These are phyloP conservation scores for Solenopsis fugax DNA, from an alignment of 1,140 invertebrate genomes.

Conservation along the genomic window DNA sequence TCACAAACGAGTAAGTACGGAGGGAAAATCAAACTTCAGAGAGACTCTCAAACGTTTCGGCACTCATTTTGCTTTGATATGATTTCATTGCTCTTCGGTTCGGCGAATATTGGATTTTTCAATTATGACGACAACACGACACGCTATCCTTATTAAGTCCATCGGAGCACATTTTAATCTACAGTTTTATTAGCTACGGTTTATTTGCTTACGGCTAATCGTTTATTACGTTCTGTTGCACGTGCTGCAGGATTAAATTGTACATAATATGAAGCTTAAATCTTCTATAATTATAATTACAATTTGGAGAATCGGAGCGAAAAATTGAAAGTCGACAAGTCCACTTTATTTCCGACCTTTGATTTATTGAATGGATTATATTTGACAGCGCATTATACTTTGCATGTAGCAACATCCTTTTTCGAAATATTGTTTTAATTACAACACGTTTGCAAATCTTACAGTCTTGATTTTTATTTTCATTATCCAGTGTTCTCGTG, in stretches of 20 bases:
- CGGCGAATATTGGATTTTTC: conserved; percentile 8
- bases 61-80: not conserved
- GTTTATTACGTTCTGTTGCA: conserved; percentile 23
- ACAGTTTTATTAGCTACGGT: conserved; percentile 12
- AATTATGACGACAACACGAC: not conserved
- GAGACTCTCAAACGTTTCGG: not conserved
- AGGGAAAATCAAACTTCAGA: not conserved
- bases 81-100: not conserved
- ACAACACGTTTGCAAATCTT: not conserved
- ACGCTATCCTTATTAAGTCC: conserved; percentile 15
- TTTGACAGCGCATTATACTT: not conserved
- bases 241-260: conserved; percentile 30
- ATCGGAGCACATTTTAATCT: conserved; percentile 26
- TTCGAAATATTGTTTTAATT: conserved; percentile 2
- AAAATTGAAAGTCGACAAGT: conserved; percentile 26
- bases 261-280: conserved; percentile 20
- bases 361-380: conserved; percentile 37
- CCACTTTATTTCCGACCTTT: conserved; percentile 5
- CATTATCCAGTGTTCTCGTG: too few species aligned
- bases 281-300: conserved; percentile 30
- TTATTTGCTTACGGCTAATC: conserved; percentile 28
- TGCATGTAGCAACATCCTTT: too few species aligned
- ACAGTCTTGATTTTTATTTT: not conserved
- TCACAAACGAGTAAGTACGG: not conserved
- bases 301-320: not conserved